Percentiles rank a stretch among this genome's conserved stretches.
phyloP scores from a whole-genome alignment of 2,113 vertebrate species.

The Harpagus bidentatus region DNA sequence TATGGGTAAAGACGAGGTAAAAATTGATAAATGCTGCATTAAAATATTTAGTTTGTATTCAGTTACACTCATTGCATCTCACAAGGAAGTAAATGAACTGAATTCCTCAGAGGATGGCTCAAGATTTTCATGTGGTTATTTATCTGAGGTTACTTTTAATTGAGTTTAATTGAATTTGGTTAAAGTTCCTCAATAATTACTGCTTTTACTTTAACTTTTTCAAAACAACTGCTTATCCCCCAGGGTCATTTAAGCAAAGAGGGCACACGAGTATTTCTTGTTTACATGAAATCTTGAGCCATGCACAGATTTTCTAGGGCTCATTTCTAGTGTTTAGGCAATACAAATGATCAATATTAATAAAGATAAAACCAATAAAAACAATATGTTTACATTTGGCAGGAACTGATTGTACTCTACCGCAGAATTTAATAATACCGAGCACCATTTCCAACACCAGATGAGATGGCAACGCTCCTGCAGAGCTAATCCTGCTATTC shows the following conservation, averaged over 20 bases:
- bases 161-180: background rate
- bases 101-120: background rate
- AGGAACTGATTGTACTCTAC: background rate
- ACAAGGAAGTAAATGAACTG: background rate
- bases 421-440: background rate
- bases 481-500: background rate
- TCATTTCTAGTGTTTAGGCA: background rate
- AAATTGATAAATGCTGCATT: background rate
- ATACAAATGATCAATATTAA: background rate
- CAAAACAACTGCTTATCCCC: background rate
- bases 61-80: background rate
- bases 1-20: background rate
- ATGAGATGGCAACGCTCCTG: background rate
- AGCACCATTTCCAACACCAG: background rate
- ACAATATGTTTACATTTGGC: background rate
- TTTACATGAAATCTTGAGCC: background rate
- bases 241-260: background rate
- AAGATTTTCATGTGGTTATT: background rate
- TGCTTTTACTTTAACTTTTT: background rate
- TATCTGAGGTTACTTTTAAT: background rate
- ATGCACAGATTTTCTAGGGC: rapidly evolving
- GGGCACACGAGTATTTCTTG: background rate
- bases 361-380: background rate
- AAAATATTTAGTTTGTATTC: background rate
- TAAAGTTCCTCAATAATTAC: background rate